These are phyloP conservation scores for Heliocidaris erythrogramma DNA, from an alignment of 35 echinoderm and acorn worm species.

Conservation along the genomic window DNA sequence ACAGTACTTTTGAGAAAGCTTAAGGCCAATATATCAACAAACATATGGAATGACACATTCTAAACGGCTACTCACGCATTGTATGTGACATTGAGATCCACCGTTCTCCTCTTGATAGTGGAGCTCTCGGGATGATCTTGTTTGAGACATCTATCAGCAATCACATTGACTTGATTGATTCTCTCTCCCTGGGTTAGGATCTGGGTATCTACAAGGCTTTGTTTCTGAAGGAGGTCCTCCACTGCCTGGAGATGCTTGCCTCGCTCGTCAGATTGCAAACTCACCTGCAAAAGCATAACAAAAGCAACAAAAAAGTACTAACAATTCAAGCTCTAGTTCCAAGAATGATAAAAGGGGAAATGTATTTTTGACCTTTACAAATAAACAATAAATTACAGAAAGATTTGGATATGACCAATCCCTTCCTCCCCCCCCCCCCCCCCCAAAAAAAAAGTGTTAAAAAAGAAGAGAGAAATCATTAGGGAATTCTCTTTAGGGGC, in stretches of 20 bases:
- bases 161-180: conserved; percentile 76
- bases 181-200: conserved; percentile 70
- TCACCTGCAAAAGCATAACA: conserved; percentile 50
- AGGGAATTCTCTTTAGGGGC: too few species aligned
- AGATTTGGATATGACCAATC: too few species aligned
- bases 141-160: conserved; percentile 65
- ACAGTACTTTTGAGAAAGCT: too few species aligned
- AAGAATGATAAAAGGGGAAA: too few species aligned
- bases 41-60: too few species aligned
- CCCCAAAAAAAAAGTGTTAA: too few species aligned
- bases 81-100: conserved; percentile 67
- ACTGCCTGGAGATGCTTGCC: conserved; percentile 92
- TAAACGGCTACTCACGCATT: conserved; percentile 52
- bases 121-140: conserved; percentile 65
- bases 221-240: conserved; percentile 88
- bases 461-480: too few species aligned
- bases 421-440: too few species aligned
- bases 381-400: too few species aligned
- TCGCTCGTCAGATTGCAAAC: conserved; percentile 77
- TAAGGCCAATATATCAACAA: too few species aligned
- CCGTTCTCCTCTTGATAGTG: conserved; percentile 71
- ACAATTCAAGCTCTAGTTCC: too few species aligned
- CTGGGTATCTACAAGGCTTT: conserved; percentile 73
- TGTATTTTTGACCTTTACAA: too few species aligned
- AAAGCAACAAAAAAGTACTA: background rate